phyloP scores from a whole-genome alignment of 2,797 vertebrate species.

The Propithecus perrieri region DNA sequence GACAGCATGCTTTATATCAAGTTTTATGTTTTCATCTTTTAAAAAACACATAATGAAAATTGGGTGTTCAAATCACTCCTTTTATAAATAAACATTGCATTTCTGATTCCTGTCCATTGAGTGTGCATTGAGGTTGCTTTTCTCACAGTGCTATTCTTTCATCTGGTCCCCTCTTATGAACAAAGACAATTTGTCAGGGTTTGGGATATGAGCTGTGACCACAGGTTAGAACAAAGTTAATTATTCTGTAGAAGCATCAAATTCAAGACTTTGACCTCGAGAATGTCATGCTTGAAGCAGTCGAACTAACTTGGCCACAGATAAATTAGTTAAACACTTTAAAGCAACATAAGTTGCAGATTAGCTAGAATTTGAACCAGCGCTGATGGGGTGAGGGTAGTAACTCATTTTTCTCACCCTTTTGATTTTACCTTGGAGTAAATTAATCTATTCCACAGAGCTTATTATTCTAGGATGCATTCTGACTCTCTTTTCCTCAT shows the following conservation, averaged over 20 bases:
- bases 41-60: not conserved
- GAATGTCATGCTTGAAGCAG: constrained; percentile 58
- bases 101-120: not conserved
- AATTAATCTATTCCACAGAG: not conserved
- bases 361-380: constrained; percentile 20
- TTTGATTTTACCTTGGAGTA: constrained; percentile 20
- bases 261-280: constrained; percentile 51
- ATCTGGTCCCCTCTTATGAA: constrained; percentile 14
- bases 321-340: constrained; percentile 41
- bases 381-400: not conserved
- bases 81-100: not conserved
- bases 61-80: not conserved
- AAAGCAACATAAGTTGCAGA: constrained; percentile 21
- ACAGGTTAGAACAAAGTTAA: constrained; percentile 69
- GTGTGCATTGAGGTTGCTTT: not conserved
- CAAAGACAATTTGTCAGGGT: constrained; percentile 45
- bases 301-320: constrained; percentile 16
- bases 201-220: constrained; percentile 63
- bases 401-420: not conserved
- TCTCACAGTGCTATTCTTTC: constrained; percentile 1
- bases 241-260: constrained; percentile 63
- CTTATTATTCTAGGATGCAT: not conserved
- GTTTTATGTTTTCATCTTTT: not conserved
- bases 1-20: not conserved
- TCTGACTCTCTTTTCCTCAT: not conserved